These are phyloP conservation scores for Patella vulgata DNA, from an alignment of 1,140 invertebrate genomes.

Conservation along the genomic window DNA sequence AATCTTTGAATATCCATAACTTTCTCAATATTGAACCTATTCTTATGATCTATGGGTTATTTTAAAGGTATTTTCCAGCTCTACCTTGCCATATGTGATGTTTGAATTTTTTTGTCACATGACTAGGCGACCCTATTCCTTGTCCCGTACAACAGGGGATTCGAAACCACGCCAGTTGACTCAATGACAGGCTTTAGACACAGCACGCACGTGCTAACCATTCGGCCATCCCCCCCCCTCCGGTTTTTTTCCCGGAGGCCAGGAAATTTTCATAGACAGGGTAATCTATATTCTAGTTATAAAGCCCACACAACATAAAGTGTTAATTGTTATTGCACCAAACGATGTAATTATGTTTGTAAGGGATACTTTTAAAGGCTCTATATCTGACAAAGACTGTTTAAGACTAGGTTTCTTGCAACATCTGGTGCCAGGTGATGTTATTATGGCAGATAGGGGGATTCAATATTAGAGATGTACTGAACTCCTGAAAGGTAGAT, in stretches of 20 bases:
- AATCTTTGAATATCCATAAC: too few species aligned
- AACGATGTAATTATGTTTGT: conserved; percentile 15
- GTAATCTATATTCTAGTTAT: conserved; percentile 8
- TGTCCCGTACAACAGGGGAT: too few species aligned
- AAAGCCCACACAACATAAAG: conserved; percentile 21
- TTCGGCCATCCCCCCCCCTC: too few species aligned
- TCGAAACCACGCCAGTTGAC: too few species aligned
- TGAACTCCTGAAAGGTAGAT: conserved; percentile 2
- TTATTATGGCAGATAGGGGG: conserved; percentile 19
- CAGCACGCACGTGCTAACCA: too few species aligned
- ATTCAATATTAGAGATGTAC: conserved; percentile 15
- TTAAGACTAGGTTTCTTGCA: conserved; percentile 14
- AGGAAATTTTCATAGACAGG: background rate
- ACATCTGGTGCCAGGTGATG: conserved; percentile 8
- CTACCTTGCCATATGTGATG: too few species aligned
- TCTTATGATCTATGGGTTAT: too few species aligned
- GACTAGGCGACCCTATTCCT: too few species aligned
- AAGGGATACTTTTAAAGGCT: conserved; percentile 13
- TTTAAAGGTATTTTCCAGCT: too few species aligned
- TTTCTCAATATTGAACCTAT: too few species aligned
- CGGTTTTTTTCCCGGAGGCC: conserved; percentile 11
- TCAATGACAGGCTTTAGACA: too few species aligned
- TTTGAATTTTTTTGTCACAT: too few species aligned
- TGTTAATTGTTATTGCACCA: conserved; percentile 15
- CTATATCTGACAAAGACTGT: conserved; percentile 8